These are phyloP conservation scores for Merodon equestris DNA, from an alignment of 2,888 invertebrate genomes.

Conservation along the genomic window DNA sequence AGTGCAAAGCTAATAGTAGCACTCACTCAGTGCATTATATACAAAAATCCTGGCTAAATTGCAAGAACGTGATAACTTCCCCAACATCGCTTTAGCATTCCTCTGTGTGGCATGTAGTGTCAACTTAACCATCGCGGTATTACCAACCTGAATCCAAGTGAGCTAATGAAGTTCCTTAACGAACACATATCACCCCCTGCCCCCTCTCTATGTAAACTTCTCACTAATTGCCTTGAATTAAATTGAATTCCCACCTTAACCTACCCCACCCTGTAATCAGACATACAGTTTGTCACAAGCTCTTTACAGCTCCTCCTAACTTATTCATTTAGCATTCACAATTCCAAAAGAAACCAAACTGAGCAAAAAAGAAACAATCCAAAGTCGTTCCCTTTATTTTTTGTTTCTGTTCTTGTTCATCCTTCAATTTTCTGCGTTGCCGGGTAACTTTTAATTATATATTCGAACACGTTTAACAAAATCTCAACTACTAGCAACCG, in stretches of 20 bases:
- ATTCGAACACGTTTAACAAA: constrained; percentile 22
- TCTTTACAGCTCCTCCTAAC: constrained; percentile 7
- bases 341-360: not conserved
- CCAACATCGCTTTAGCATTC: too few species aligned
- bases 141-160: too few species aligned
- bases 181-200: too few species aligned
- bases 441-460: constrained; percentile 52
- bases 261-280: constrained; percentile 44
- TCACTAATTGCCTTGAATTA: constrained; percentile 44
- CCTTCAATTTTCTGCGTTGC: constrained; percentile 2
- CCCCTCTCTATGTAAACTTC: too few species aligned
- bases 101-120: too few species aligned
- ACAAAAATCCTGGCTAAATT: too few species aligned
- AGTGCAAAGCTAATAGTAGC: too few species aligned
- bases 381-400: constrained; percentile 21
- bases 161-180: too few species aligned
- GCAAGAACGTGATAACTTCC: too few species aligned
- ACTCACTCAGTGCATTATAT: too few species aligned
- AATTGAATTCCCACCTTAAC: constrained; percentile 33
- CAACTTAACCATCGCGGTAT: too few species aligned
- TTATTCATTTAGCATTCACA: constrained; percentile 53
- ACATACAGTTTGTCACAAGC: constrained; percentile 14
- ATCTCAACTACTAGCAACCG: constrained; percentile 36
- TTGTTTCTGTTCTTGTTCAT: not conserved
- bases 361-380: not conserved